Conservation (phyloP, 2,113 vertebrate genomes). For the Calyptommatus sinebrachiatus region DNA sequence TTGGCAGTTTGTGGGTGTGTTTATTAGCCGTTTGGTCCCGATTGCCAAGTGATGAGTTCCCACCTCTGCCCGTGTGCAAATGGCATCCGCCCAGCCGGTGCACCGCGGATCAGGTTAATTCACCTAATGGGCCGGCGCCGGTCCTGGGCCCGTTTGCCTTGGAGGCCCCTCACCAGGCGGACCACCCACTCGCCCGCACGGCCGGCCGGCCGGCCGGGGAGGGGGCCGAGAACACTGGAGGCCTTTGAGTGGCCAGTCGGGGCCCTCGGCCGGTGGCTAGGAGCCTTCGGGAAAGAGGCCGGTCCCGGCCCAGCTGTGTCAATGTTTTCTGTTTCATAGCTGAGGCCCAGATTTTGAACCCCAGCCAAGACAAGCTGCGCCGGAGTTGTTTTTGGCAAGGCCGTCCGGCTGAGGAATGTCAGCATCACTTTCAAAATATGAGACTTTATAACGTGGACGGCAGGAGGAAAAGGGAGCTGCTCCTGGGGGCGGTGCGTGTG, state of each 20-base stretch:
- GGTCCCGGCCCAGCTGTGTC: constrained; percentile 95
- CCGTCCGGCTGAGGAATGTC: constrained; percentile 90
- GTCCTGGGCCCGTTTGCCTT: constrained; percentile 46
- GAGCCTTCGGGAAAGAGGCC: constrained; percentile 74
- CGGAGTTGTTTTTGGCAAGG: constrained; percentile 93
- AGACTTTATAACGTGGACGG: constrained; percentile 88
- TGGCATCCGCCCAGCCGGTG: constrained; percentile 31
- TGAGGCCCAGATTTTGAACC: constrained; percentile 87
- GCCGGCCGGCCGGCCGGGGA: not conserved
- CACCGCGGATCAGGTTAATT: constrained; percentile 19
- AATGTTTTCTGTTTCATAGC: constrained; percentile 97
- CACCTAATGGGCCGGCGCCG: constrained; percentile 47
- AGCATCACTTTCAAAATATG: constrained; percentile 93
- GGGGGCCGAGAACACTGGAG: constrained; percentile 68
- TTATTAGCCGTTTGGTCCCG: constrained; percentile 47
- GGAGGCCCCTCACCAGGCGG: constrained; percentile 46
- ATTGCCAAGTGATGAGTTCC: constrained; percentile 54
- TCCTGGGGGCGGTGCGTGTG: constrained; percentile 69
- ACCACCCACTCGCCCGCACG: constrained; percentile 50
- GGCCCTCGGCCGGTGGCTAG: constrained; percentile 55
- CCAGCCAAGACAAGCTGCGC: constrained; percentile 90
- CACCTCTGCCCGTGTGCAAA: constrained; percentile 52
- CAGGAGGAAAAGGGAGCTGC: constrained; percentile 84
- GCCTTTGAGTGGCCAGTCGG: constrained; percentile 68
- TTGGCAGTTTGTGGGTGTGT: constrained; percentile 45